These are phyloP conservation scores for Holotrichia oblita DNA, from an alignment of 1,140 invertebrate species.

Conservation along the genomic window DNA sequence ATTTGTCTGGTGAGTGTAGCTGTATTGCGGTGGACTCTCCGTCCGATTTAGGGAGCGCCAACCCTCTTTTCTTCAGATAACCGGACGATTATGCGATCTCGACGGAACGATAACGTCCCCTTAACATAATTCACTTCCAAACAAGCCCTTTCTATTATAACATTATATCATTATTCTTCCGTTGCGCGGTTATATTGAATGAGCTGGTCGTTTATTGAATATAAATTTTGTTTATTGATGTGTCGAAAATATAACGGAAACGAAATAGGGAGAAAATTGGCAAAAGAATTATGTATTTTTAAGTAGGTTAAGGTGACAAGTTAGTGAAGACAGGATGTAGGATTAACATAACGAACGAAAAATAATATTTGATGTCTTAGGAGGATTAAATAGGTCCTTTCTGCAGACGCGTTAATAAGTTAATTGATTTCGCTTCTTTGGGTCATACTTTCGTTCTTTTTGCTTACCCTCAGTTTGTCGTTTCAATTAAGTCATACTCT, in stretches of 20 bases:
- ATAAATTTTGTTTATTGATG: slow-evolving; percentile 36
- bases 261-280: slow-evolving; percentile 35
- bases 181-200: slow-evolving; percentile 25
- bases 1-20: slow-evolving; percentile 18
- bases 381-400: not conserved
- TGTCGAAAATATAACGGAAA: slow-evolving; percentile 22
- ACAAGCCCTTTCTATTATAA: slow-evolving; percentile 31
- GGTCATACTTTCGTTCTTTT: too few relatives aligned
- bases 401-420: too few relatives aligned
- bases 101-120: slow-evolving; percentile 24
- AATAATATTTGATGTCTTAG: not conserved
- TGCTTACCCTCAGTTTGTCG: too few relatives aligned
- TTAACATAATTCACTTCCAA: slow-evolving; percentile 33
- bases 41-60: slow-evolving; percentile 32
- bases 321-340: not conserved
- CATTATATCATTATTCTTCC: slow-evolving; percentile 37
- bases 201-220: slow-evolving; percentile 23
- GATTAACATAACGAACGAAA: too few relatives aligned
- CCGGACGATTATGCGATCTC: slow-evolving; percentile 29
- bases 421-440: too few relatives aligned
- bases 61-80: slow-evolving; percentile 29
- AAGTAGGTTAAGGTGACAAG: not conserved
- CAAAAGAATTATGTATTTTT: slow-evolving; percentile 18
- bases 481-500: too few relatives aligned
- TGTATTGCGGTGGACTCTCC: slow-evolving; percentile 11